phyloP scores from a whole-genome alignment of 2,797 vertebrate species.

The Leptoclinus maculatus region DNA sequence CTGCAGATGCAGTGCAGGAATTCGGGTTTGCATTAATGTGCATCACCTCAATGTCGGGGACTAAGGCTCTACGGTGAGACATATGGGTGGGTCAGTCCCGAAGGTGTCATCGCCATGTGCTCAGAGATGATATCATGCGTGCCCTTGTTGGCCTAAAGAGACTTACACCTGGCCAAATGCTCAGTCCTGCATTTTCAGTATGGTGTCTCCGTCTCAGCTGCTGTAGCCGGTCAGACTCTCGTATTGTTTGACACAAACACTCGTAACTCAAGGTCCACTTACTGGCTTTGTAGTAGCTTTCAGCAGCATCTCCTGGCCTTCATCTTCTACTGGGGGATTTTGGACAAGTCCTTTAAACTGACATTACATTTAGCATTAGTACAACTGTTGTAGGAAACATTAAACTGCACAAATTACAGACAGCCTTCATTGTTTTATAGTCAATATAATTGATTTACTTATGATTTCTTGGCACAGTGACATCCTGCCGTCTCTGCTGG shows the following conservation, averaged over 20 bases:
- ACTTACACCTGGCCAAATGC: not conserved
- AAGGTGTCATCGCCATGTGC: conserved; percentile 25
- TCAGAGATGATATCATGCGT: conserved; percentile 17
- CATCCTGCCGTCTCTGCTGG: no score
- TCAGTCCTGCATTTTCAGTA: not conserved
- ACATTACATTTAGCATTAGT: not conserved
- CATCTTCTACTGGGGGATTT: no score
- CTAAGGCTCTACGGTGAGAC: conserved; percentile 15
- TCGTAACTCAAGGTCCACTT: no score
- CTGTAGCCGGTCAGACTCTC: not conserved
- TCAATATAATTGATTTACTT: no score
- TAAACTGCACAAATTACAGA: not conserved
- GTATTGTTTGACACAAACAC: not conserved
- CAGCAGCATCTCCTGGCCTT: no score
- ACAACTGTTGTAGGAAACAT: not conserved
- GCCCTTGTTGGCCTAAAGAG: not conserved
- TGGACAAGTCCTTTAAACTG: no score
- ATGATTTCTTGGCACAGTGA: no score
- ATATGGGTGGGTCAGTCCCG: conserved; percentile 2
- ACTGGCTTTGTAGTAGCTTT: no score
- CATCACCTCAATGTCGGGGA: conserved; percentile 20
- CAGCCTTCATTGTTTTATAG: not conserved
- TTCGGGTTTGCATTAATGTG: conserved; percentile 52
- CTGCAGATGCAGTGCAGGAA: conserved; percentile 42
- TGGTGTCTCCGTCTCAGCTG: not conserved